Base-by-base conservation (phyloP, 2,797 vertebrate genomes). In the Knipowitschia caucasica region DNA sequence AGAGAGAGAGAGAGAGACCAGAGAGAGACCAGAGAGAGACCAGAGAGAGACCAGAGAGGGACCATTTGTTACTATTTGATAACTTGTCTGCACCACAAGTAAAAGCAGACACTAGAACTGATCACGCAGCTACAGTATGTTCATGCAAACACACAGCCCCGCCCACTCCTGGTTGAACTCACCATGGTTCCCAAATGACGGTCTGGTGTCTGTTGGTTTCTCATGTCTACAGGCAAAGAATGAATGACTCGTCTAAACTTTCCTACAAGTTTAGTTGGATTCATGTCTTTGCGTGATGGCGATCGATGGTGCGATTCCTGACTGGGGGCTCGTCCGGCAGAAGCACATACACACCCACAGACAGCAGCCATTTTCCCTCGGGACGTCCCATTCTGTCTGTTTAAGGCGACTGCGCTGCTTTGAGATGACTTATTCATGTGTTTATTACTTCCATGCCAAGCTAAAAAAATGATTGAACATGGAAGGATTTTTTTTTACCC, bases 221-320 rank as follows among this genome's bases (percentile, higher is more conserved):
- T 72, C 81, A 83, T 88, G 86, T 80, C 78, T 71, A 4, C 72
- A 60, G 58, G 73, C 83, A 84, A 88, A 88, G 83, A 86, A 88
- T 85, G 81, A 84, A 82, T 45, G 26, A 69, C 71, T 56, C 56
- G 63, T 54, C 50, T 46, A 14, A 56, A 66, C 75, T 83, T 82
- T 78, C 76, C 56, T 71, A 71, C n/a, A 81, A 81, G 73, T 74
- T 25, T 31, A 73, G 68, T 60, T 29, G 25, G 33, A 60, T 72
- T 87, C 77, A 85, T 75, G 18, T 78, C 84, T 89, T 86, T 83
- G 78, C 75, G 39, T 64, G 45, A 58, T 69, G 68, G 59, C 55
- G 45, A 56, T 62, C 18, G 75, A 53, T 71, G 78, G 44, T 44
- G 83, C 5, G 83, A 91, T 92, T 90, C 88, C 67, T 78, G 60